phyloP scores from a whole-genome alignment of 2,888 invertebrate species.

The Prenolepis imparis region DNA sequence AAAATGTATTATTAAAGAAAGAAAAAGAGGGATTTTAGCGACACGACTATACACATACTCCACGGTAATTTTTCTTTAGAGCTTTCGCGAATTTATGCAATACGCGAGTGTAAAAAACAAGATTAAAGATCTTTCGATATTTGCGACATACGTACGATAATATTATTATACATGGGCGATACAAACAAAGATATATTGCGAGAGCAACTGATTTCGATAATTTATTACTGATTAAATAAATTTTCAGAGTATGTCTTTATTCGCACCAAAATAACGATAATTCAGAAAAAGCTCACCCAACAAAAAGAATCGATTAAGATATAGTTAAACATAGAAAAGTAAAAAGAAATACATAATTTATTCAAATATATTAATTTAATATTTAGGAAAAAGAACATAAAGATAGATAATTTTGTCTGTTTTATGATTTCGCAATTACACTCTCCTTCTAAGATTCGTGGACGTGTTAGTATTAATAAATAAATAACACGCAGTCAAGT shows the following conservation, averaged over 20 bases:
- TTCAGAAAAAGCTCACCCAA: background rate
- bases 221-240: background rate
- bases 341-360: background rate
- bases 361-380: too few species aligned
- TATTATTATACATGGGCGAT: background rate
- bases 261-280: background rate
- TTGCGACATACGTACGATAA: background rate
- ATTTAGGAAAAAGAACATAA: too few species aligned
- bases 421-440: too few species aligned
- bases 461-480: background rate
- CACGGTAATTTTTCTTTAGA: background rate
- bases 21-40: background rate
- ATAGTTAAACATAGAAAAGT: background rate
- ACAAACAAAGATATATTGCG: background rate
- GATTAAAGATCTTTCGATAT: background rate
- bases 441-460: too few species aligned
- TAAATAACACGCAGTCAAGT: constrained; percentile 1
- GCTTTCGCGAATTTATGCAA: background rate
- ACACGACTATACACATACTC: background rate
- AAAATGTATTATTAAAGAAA: background rate
- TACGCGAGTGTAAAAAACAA: background rate
- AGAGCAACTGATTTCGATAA: background rate
- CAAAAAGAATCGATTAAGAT: background rate
- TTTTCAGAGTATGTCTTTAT: background rate
- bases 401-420: too few species aligned